These are phyloP conservation scores for Sebastes matsubarae DNA, from an alignment of 2,797 vertebrate genomes.

Conservation along the genomic window DNA sequence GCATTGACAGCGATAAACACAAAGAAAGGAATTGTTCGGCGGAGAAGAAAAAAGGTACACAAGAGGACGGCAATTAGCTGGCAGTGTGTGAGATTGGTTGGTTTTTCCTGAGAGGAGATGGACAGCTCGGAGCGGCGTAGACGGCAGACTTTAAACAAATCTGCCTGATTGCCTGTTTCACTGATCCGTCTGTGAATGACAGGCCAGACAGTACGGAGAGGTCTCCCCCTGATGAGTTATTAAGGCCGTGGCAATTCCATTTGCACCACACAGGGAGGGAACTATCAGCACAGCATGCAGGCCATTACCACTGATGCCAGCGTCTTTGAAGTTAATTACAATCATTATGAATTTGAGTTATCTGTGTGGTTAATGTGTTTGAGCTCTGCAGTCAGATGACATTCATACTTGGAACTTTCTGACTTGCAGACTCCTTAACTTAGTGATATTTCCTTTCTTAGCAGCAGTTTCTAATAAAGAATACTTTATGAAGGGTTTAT, in stretches of 20 bases:
- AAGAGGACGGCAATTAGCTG: constrained; percentile 41
- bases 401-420: constrained; percentile 1
- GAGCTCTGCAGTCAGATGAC: constrained; percentile 28
- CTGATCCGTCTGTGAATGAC: constrained; percentile 51
- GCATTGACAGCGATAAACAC: constrained; percentile 19
- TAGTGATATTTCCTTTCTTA: neutral
- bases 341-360: constrained; percentile 41
- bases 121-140: constrained; percentile 10
- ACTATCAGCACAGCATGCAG: constrained; percentile 41
- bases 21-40: constrained; percentile 33
- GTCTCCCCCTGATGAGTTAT: constrained; percentile 54
- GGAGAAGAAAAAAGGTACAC: constrained; percentile 21
- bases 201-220: constrained; percentile 28
- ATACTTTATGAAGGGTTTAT: neutral
- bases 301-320: constrained; percentile 35
- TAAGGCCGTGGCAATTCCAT: constrained; percentile 53
- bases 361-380: constrained; percentile 42
- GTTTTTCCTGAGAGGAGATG: neutral
- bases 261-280: constrained; percentile 40
- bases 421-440: neutral
- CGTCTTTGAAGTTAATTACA: constrained; percentile 60
- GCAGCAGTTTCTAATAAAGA: neutral
- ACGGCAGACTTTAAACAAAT: constrained; percentile 51
- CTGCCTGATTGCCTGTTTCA: constrained; percentile 44
- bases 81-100: constrained; percentile 7